phyloP scores from a whole-genome alignment of 2,888 invertebrate species.

The Eulithis testata region DNA sequence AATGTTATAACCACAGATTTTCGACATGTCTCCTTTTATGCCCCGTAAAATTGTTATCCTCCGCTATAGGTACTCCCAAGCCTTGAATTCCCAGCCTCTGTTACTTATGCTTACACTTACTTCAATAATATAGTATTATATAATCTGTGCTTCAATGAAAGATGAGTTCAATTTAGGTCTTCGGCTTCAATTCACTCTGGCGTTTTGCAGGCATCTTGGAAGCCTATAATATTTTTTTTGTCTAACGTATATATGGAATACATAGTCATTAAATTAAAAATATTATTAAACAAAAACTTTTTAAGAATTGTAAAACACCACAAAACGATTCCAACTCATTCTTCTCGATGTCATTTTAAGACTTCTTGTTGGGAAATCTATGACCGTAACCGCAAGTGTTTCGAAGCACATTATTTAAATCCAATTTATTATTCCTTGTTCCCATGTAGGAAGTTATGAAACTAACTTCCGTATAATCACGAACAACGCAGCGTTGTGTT shows the following conservation, averaged over 20 bases:
- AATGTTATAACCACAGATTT: slow-evolving; percentile 68
- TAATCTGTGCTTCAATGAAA: too few species aligned
- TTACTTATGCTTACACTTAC: slow-evolving; percentile 41
- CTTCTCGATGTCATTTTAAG: too few species aligned
- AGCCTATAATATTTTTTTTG: background rate
- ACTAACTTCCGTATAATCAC: slow-evolving; percentile 44
- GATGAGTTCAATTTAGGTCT: slow-evolving; percentile 10
- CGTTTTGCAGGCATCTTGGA: background rate
- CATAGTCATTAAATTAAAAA: too few species aligned
- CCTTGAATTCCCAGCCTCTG: slow-evolving; percentile 54
- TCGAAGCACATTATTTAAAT: slow-evolving; percentile 38
- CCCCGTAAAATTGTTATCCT: slow-evolving; percentile 71
- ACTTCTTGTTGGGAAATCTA: slow-evolving; percentile 39
- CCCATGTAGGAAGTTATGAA: slow-evolving; percentile 43
- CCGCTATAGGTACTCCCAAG: slow-evolving; percentile 48
- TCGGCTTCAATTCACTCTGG: too few species aligned
- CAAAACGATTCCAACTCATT: too few species aligned
- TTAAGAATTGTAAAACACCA: too few species aligned
- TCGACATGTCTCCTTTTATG: slow-evolving; percentile 71
- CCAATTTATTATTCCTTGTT: slow-evolving; percentile 46
- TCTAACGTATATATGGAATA: too few species aligned
- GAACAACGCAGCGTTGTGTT: slow-evolving; percentile 29
- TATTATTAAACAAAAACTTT: too few species aligned
- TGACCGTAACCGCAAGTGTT: slow-evolving; percentile 27
- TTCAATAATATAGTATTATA: too few species aligned